Conservation (phyloP, 2,113 vertebrate species). For the Malurus elegans region DNA sequence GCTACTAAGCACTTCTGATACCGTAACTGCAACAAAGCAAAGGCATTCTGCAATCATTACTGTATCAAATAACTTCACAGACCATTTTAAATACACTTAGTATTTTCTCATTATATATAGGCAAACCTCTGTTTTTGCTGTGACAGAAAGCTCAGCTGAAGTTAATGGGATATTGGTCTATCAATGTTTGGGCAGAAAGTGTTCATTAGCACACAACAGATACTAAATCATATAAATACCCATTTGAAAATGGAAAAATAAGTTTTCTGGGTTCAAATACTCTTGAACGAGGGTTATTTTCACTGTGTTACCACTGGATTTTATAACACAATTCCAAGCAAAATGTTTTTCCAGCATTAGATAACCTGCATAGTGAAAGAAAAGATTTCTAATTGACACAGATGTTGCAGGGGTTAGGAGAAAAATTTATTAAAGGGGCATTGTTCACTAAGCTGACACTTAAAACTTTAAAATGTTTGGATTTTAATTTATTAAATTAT, state of each 20-base stretch:
- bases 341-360: neutral
- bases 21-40: slow-evolving; percentile 80
- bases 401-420: neutral
- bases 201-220: neutral
- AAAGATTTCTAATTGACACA: neutral
- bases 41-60: neutral
- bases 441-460: neutral
- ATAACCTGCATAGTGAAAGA: neutral
- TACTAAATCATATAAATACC: neutral
- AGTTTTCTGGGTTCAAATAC: neutral
- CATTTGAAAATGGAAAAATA: neutral
- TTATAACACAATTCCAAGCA: neutral
- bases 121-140: neutral
- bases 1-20: slow-evolving; percentile 99
- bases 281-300: neutral
- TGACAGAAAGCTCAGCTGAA: neutral
- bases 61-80: neutral
- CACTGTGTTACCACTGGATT: neutral
- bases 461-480: neutral
- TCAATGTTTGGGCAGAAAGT: neutral
- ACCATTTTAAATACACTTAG: neutral
- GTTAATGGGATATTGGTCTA: neutral
- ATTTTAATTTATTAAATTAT: neutral
- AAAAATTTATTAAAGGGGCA: neutral
- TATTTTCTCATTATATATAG: neutral